phyloP scores from a whole-genome alignment of 1,140 invertebrate genomes.

The Mycetomoellerius zeteki region DNA sequence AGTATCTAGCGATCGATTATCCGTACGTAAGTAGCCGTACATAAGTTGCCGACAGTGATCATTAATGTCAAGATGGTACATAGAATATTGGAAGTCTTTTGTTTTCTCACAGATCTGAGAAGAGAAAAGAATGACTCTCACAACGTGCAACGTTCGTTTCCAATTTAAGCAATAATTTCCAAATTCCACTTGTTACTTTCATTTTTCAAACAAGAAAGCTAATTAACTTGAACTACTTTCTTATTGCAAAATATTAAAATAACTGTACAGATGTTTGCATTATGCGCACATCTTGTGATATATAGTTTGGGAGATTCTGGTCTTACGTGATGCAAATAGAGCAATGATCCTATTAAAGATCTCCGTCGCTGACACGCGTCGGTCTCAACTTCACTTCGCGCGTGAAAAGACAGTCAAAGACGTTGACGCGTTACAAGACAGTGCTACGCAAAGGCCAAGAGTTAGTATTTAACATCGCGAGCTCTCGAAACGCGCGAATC shows the following conservation, averaged over 20 bases:
- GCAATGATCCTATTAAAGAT: conserved; percentile 72
- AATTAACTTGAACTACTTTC: too few species aligned
- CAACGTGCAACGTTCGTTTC: too few species aligned
- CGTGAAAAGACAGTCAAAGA: conserved; percentile 63
- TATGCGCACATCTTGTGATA: background rate
- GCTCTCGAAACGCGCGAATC: conserved; percentile 64
- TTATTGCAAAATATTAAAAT: background rate
- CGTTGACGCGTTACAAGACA: conserved; percentile 78
- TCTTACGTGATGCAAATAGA: conserved; percentile 63
- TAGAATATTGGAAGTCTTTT: background rate
- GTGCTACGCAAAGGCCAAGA: conserved; percentile 79
- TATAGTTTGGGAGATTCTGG: background rate
- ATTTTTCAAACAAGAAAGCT: background rate
- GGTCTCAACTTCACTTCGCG: conserved; percentile 54
- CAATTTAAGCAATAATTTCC: background rate
- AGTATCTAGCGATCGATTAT: conserved; percentile 20
- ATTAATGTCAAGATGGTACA: conserved; percentile 16
- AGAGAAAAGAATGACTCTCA: background rate
- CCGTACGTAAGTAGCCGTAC: background rate
- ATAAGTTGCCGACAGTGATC: background rate
- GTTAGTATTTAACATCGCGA: conserved; percentile 77
- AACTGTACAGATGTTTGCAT: background rate
- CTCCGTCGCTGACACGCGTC: conserved; percentile 62
- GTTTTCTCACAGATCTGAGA: background rate
- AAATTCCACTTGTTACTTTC: background rate